phyloP scores from a whole-genome alignment of 2,888 invertebrate species.

The Apodemia mormo region DNA sequence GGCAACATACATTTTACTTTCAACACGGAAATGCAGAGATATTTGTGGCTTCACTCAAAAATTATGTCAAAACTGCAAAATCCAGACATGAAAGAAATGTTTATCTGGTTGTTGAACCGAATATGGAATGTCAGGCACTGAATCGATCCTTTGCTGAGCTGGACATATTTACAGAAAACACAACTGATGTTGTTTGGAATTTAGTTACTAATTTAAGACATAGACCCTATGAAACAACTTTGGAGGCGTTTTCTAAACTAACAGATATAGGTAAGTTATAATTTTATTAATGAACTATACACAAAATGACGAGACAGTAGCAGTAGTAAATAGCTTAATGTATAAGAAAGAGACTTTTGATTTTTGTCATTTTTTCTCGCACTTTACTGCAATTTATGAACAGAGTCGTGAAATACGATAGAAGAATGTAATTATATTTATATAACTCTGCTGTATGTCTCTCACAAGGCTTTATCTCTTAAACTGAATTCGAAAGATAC shows the following conservation, averaged over 20 bases:
- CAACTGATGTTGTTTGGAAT: slow-evolving; percentile 85
- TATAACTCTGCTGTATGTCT: no score
- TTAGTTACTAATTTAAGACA: slow-evolving; percentile 73
- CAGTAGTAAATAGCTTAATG: no score
- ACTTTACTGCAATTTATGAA: no score
- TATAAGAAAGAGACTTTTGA: no score
- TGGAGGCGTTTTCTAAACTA: slow-evolving; percentile 93
- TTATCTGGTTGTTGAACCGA: slow-evolving; percentile 84
- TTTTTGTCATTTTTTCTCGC: no score
- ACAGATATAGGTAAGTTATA: slow-evolving; percentile 85
- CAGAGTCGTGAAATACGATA: no score
- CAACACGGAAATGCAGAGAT: slow-evolving; percentile 93
- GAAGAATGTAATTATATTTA: no score
- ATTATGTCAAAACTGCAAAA: slow-evolving; percentile 84
- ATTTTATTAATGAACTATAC: background rate
- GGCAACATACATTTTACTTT: slow-evolving; percentile 92
- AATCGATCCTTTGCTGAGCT: slow-evolving; percentile 94
- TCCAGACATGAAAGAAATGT: slow-evolving; percentile 85
- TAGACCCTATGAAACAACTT: slow-evolving; percentile 90
- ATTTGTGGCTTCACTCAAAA: slow-evolving; percentile 84
- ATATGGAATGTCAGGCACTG: slow-evolving; percentile 84
- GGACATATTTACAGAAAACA: slow-evolving; percentile 88
- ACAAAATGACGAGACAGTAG: background rate
- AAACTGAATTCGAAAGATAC: no score
- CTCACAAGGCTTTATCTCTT: no score